A percentile compares a stretch with the other conserved stretches of the same genome.
Evolutionary conservation across 2,797 vertebrate genomes (phyloP).

Genomic region (Gephyroberyx darwinii): DNA sequence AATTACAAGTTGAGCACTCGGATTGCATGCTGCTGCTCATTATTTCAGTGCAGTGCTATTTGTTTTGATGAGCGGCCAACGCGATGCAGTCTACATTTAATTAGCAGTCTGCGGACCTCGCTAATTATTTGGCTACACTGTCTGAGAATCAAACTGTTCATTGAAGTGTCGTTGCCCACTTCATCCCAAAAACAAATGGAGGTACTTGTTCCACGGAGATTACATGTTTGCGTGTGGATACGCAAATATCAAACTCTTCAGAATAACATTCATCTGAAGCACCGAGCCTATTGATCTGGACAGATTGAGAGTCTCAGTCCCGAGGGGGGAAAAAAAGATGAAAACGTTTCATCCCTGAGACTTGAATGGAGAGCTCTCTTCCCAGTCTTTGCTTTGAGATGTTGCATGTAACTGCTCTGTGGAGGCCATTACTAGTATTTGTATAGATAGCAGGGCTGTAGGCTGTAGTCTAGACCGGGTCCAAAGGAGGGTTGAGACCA

Average conservation of each 20-base stretch:
- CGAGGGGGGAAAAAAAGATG: too few species aligned
- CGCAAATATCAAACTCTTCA: constrained; percentile 20
- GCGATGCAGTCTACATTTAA: not conserved
- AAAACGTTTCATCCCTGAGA: too few species aligned
- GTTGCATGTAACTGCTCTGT: too few species aligned
- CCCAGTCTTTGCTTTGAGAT: too few species aligned
- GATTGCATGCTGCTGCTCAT: constrained; percentile 4
- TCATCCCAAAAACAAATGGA: not conserved
- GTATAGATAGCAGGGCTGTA: too few species aligned
- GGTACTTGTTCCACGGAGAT: not conserved
- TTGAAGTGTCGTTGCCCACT: not conserved
- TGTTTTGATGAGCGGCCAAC: constrained; percentile 19
- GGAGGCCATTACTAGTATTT: too few species aligned
- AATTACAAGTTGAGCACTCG: not conserved
- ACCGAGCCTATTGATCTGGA: constrained; percentile 8
- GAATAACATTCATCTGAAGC: constrained; percentile 9
- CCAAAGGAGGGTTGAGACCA: too few species aligned
- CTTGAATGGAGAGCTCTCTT: too few species aligned
- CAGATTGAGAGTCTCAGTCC: not conserved
- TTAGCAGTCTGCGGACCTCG: not conserved
- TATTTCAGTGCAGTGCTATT: not conserved
- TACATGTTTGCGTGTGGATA: not conserved
- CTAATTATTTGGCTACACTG: constrained; percentile 4
- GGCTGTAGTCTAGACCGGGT: too few species aligned
- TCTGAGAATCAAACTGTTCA: constrained; percentile 18